Conservation (phyloP, 1,140 invertebrate genomes). For the Rhynchophorus ferrugineus region DNA sequence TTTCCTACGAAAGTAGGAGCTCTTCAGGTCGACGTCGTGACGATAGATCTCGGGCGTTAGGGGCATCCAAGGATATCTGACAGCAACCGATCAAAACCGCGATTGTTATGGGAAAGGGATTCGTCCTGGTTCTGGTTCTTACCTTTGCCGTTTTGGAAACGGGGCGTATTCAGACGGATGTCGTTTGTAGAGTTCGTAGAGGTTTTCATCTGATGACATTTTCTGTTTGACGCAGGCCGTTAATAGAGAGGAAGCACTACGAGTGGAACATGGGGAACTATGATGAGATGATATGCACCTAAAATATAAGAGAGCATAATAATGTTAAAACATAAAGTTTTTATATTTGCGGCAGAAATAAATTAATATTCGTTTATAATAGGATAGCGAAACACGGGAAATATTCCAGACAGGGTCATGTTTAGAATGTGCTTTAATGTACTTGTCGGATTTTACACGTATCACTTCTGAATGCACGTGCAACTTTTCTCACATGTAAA, state of each 20-base stretch:
- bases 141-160: slow-evolving; percentile 44
- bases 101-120: neutral
- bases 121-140: neutral
- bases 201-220: slow-evolving; percentile 78
- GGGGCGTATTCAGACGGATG: slow-evolving; percentile 57
- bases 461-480: no score
- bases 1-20: slow-evolving; percentile 67
- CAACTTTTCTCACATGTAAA: no score
- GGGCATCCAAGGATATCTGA: slow-evolving; percentile 48
- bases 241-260: slow-evolving; percentile 60
- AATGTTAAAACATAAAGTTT: neutral
- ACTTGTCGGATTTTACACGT: no score
- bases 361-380: no score
- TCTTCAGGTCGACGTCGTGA: slow-evolving; percentile 62
- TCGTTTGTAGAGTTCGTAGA: slow-evolving; percentile 50
- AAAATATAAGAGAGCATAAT: neutral
- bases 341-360: no score
- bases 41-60: slow-evolving; percentile 48
- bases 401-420: no score
- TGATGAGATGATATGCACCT: slow-evolving; percentile 70
- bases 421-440: no score
- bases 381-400: no score
- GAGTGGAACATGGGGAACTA: slow-evolving; percentile 49
- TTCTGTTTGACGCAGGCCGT: slow-evolving; percentile 76
- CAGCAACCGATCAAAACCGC: slow-evolving; percentile 3